Percentiles rank a stretch among this genome's conserved stretches.
These are phyloP conservation scores for Accipiter cooperii DNA, from an alignment of 2,113 vertebrate species.

Conservation along the genomic window DNA sequence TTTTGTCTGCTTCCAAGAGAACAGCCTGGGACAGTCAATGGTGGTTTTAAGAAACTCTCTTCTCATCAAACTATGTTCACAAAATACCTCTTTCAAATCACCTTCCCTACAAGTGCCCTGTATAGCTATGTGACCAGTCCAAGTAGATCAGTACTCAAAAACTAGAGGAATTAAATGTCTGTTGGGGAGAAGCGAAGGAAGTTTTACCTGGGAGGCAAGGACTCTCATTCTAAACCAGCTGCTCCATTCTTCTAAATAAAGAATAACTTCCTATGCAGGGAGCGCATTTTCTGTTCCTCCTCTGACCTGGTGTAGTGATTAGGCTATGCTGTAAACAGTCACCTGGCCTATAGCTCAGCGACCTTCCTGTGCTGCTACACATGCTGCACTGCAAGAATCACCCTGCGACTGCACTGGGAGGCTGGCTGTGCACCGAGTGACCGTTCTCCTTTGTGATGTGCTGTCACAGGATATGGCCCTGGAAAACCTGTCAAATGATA, in stretches of 20 bases:
- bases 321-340: background rate
- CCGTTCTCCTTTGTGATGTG: background rate
- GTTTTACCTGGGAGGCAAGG: background rate
- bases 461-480: background rate
- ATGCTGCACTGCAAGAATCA: background rate
- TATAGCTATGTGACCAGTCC: background rate
- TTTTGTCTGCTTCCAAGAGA: background rate
- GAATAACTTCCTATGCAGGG: background rate
- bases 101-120: background rate
- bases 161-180: background rate
- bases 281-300: background rate
- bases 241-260: background rate
- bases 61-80: background rate
- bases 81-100: background rate
- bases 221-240: background rate
- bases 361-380: background rate
- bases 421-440: background rate
- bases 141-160: background rate
- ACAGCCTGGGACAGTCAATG: background rate
- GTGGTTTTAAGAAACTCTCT: background rate
- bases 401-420: background rate
- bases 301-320: background rate
- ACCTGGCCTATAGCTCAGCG: background rate
- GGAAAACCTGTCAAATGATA: background rate
- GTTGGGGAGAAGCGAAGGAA: background rate